These are phyloP conservation scores for Caenorhabditis sp. DNA, from an alignment of 2,888 invertebrate species.

Conservation along the genomic window DNA sequence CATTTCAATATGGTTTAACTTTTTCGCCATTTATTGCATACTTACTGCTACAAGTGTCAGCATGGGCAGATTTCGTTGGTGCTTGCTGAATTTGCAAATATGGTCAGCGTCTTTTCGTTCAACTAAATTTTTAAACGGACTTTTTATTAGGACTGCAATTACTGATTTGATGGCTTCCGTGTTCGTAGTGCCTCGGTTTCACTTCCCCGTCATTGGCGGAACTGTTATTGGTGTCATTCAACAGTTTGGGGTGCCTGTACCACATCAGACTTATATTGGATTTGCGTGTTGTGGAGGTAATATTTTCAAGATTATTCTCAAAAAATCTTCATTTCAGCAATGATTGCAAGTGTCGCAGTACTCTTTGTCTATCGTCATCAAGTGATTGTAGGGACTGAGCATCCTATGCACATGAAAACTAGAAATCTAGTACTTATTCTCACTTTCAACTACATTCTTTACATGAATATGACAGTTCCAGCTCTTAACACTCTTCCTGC, in stretches of 20 bases:
- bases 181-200: background rate
- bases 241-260: background rate
- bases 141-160: constrained; percentile 10
- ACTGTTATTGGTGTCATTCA: constrained; percentile 6
- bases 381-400: background rate
- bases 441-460: constrained; percentile 19
- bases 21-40: constrained; percentile 17
- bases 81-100: constrained; percentile 34
- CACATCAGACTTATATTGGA: constrained; percentile 13
- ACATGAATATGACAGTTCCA: constrained; percentile 10
- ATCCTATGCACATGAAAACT: background rate
- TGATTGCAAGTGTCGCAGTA: constrained; percentile 27
- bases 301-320: background rate
- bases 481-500: constrained; percentile 3
- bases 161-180: constrained; percentile 13
- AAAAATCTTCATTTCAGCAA: background rate
- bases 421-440: background rate
- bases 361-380: constrained; percentile 45
- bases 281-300: constrained; percentile 20
- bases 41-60: background rate
- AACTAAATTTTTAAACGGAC: background rate
- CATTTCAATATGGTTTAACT: constrained; percentile 1
- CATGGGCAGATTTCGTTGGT: constrained; percentile 38
- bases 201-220: constrained; percentile 26
- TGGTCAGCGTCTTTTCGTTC: constrained; percentile 8